phyloP scores from a whole-genome alignment of 2,888 invertebrate genomes.

The Microchrysa polita region DNA sequence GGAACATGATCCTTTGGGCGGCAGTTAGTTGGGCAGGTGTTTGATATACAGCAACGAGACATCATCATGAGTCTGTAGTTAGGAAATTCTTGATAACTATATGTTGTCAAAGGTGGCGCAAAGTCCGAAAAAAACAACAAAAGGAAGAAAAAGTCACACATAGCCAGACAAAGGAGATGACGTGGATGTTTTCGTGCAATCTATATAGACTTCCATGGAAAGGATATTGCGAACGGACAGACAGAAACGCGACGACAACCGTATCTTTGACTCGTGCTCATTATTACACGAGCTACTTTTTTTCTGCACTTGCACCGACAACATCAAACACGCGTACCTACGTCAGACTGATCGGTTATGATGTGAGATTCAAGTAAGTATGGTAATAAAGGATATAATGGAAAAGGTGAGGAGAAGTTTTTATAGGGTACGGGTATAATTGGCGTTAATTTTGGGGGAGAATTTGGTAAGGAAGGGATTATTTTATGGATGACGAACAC shows the following conservation, averaged over 20 bases:
- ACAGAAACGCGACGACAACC: conserved; percentile 16
- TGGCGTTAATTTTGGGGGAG: too few species aligned
- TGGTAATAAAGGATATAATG: conserved; percentile 14
- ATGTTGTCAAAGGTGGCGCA: conserved; percentile 15
- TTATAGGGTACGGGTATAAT: too few species aligned
- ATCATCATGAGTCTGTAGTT: conserved; percentile 8
- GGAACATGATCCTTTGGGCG: conserved; percentile 40
- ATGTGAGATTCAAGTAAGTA: background rate
- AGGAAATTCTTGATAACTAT: conserved; percentile 40
- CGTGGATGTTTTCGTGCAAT: conserved; percentile 11
- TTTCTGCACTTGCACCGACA: conserved; percentile 9
- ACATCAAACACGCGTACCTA: conserved; percentile 10
- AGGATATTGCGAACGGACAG: conserved; percentile 27
- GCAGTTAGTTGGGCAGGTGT: conserved; percentile 41
- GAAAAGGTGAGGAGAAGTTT: too few species aligned
- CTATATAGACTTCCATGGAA: background rate
- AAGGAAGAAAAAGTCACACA: background rate
- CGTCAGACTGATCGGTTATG: conserved; percentile 1
- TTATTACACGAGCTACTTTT: conserved; percentile 32
- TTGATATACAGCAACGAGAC: conserved; percentile 31
- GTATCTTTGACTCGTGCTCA: conserved; percentile 43
- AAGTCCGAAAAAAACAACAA: conserved; percentile 3
- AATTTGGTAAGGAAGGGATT: too few species aligned
- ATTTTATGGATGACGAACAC: too few species aligned
- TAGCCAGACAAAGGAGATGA: conserved; percentile 11